Base-by-base conservation (phyloP, 2,113 vertebrate species). In the Strigops habroptila region DNA sequence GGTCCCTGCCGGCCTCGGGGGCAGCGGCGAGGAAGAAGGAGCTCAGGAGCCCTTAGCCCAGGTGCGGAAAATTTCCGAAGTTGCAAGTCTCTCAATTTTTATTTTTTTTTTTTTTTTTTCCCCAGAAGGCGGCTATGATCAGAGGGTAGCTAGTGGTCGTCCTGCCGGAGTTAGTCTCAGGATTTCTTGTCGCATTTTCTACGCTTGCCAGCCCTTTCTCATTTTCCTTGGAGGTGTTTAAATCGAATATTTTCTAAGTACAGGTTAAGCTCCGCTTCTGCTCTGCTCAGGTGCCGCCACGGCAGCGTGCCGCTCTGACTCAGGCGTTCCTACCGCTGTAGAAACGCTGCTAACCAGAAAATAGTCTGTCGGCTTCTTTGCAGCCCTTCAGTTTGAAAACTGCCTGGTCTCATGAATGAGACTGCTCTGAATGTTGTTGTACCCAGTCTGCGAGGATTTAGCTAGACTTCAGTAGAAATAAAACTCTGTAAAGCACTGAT, bases 11-110 rank as follows among this genome's bases (percentile, higher is more conserved):
- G 59, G 16, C 73, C 62, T 30, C 16, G 49, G 30, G 4, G 8
- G 6, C 15, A 52, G 33, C 39, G 64, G 46, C 39, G 77, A 67
- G 57, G 65, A 65, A 86, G 82, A 70, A 52, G 93, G 67, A 41
- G 59, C 69, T 86, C 17, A 39, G 81, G 76, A 67, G 82, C 82
- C 95, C 79, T 57, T 46, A 78, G 91, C 52, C 49, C 43, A 63
- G 77, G 60, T 17, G 77, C 18, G 86, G 65, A 8, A 28, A 73
- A 88, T 24, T 25, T 57, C 91, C 55, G 67, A 91, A 96, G 78
- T 97, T 96, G 60, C 77, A 91, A 68, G 82, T 93, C 88, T 80
- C 46, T 67, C 21, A n/a, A n/a, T 59, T 79, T 68, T 65, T 68
- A 67, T 87, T 6, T 28, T 7, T 30, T 18, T 31, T 30, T 53